Evolutionary conservation across 2,113 vertebrate genomes (phyloP).

Genomic region (Catharus bicknelli): DNA sequence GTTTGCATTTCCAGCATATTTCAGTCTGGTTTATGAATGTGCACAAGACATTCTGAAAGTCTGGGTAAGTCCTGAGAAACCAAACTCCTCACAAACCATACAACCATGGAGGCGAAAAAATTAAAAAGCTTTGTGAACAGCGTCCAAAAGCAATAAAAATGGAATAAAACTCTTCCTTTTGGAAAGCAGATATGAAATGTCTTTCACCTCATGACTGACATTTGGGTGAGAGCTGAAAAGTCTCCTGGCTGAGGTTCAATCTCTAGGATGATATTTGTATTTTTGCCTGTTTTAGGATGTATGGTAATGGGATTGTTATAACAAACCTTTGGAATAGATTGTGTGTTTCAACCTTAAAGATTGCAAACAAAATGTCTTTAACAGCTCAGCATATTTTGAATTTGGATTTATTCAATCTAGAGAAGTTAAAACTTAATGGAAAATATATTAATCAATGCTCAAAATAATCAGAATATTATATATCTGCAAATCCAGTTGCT

Average conservation of each 20-base stretch:
- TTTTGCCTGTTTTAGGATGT: neutral
- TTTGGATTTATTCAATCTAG: neutral
- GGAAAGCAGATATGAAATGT: neutral
- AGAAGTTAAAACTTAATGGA: neutral
- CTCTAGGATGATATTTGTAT: neutral
- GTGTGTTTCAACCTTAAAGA: neutral
- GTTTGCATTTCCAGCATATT: constrained; percentile 40
- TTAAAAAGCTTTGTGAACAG: neutral
- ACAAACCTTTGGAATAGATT: neutral
- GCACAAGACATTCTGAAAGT: neutral
- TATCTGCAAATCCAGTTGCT: neutral
- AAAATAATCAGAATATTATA: neutral
- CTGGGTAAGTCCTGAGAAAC: neutral
- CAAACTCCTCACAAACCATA: neutral
- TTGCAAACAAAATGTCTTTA: neutral
- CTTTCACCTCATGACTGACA: neutral
- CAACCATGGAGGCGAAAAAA: neutral
- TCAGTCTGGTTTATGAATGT: neutral
- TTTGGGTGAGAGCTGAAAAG: neutral
- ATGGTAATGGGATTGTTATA: neutral
- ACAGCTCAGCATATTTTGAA: neutral
- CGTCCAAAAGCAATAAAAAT: neutral
- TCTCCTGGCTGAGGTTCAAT: neutral
- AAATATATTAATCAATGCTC: fast-evolving
- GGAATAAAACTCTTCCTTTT: neutral